Conservation (phyloP, 2,888 invertebrate genomes). For the Sinohyriopsis cumingii region DNA sequence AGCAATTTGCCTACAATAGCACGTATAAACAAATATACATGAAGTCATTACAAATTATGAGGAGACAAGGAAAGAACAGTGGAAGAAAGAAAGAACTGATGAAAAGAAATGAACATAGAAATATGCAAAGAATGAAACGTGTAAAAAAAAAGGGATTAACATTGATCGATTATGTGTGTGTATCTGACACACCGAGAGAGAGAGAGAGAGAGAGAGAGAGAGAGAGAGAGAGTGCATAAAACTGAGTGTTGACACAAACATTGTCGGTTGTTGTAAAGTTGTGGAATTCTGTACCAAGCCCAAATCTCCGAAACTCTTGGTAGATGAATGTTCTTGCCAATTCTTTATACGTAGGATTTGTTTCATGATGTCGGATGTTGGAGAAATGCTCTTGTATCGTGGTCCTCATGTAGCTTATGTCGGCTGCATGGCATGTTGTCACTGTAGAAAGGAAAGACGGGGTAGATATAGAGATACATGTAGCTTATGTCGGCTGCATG, state of each 20-base stretch:
- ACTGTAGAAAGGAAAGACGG: not conserved
- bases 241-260: not conserved
- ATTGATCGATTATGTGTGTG: no score
- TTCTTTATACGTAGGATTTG: not conserved
- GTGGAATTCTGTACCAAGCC: constrained; percentile 7
- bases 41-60: no score
- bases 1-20: no score
- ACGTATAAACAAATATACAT: no score
- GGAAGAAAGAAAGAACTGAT: no score
- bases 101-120: no score
- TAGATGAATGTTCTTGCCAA: constrained; percentile 5
- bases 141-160: no score
- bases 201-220: no score
- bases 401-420: constrained; percentile 3
- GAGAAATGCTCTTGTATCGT: constrained; percentile 6
- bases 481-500: not conserved
- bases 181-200: no score
- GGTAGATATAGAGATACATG: no score
- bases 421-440: not conserved
- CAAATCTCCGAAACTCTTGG: constrained; percentile 4
- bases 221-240: not conserved
- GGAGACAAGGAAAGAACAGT: no score
- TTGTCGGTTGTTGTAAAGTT: not conserved
- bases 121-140: no score
- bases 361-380: constrained; percentile 7